Conservation (phyloP, 2,888 invertebrate genomes). For the Zootermopsis nevadensis region DNA sequence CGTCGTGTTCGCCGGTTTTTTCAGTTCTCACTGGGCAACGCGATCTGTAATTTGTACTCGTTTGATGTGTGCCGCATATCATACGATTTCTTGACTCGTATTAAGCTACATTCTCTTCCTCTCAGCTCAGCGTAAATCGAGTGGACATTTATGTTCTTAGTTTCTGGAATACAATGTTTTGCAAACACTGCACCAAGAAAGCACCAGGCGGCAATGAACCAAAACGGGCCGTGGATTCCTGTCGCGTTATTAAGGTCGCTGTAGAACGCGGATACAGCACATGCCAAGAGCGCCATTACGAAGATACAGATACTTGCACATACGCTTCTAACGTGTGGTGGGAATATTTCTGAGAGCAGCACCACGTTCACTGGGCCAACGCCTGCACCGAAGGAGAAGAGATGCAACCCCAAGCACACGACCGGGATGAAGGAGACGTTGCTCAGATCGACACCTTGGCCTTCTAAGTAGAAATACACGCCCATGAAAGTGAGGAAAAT, state of each 20-base stretch:
- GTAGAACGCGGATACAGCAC: slow-evolving; percentile 29
- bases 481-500: slow-evolving; percentile 18
- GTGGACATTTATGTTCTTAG: slow-evolving; percentile 3
- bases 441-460: not conserved
- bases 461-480: not conserved
- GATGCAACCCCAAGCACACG: not conserved
- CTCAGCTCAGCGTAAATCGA: not conserved
- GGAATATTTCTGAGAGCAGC: slow-evolving; percentile 4
- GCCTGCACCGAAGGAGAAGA: not conserved
- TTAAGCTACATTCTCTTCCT: slow-evolving; percentile 57
- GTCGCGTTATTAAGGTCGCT: not conserved
- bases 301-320: not conserved
- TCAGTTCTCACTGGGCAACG: too few relatives aligned
- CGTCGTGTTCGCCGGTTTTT: too few relatives aligned
- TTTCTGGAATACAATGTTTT: not conserved
- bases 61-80: not conserved
- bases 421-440: not conserved
- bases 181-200: not conserved
- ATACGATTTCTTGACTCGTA: slow-evolving; percentile 58
- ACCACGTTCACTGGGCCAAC: slow-evolving; percentile 20
- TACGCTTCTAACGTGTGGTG: slow-evolving; percentile 13
- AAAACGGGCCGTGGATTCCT: slow-evolving; percentile 30
- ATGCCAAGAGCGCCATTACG: slow-evolving; percentile 7
- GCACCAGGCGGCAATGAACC: slow-evolving; percentile 37
- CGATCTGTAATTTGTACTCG: slow-evolving; percentile 57